These are phyloP conservation scores for Drosophila kokeensis DNA, from an alignment of 2,888 invertebrate species.

Conservation along the genomic window DNA sequence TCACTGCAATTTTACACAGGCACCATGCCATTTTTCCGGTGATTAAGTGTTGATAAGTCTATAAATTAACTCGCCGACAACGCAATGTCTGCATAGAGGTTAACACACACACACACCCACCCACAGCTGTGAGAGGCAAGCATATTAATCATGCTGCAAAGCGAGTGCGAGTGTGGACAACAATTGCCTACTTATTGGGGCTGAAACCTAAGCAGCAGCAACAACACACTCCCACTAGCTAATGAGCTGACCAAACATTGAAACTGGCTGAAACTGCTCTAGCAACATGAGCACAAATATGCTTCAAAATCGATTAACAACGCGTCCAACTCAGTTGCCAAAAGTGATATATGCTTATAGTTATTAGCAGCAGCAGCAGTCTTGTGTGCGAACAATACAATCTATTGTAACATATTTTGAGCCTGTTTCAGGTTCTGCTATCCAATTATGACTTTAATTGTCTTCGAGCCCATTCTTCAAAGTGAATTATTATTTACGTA, in stretches of 20 bases:
- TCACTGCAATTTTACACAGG: conserved; percentile 62
- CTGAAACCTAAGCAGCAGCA: conserved; percentile 7
- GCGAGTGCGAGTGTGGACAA: conserved; percentile 53
- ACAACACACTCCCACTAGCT: conserved; percentile 29
- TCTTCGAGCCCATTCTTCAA: background rate
- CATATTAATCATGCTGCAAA: conserved; percentile 71
- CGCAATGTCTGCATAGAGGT: conserved; percentile 30
- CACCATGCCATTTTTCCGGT: conserved; percentile 75
- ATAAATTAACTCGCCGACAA: conserved; percentile 76
- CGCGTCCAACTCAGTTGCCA: conserved; percentile 12
- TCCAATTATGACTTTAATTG: background rate
- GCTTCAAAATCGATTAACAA: conserved; percentile 31
- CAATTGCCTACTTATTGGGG: conserved; percentile 58
- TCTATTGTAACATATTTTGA: background rate
- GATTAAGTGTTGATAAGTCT: conserved; percentile 81
- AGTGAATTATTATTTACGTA: background rate
- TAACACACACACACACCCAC: conserved; percentile 1
- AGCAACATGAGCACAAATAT: conserved; percentile 11
- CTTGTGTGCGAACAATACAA: background rate
- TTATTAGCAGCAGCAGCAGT: background rate
- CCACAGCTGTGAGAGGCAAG: conserved; percentile 18
- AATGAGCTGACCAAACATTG: conserved; percentile 39
- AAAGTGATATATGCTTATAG: conserved; percentile 21
- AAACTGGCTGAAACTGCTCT: background rate
- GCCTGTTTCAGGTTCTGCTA: background rate